Evolutionary conservation across 2,888 invertebrate genomes (phyloP), one percentile per base, ranked within the genome.

Genomic region (Globia sparganii): DNA sequence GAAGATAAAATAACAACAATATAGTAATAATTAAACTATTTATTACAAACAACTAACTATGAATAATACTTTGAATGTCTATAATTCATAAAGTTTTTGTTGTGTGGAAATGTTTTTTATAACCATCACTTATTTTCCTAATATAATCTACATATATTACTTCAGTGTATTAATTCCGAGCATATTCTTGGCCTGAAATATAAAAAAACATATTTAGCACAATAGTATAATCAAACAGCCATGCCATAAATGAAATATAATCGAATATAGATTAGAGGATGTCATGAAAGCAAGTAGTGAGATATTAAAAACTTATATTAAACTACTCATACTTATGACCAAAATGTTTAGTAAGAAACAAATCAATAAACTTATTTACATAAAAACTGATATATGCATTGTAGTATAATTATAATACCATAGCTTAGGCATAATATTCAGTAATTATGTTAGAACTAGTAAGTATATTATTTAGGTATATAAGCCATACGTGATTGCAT

Each of bases 131-230:
- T 81, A 76, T 75, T 78, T 80, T 59, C 71, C 77, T 88, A 85
- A 83, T 86, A 87, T 85, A 86, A 71, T 85, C 87, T 80, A 82
- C 84, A 75, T 82, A 83, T 93, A 83, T 93, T 92, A 94, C 91
- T 95, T 95, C 83, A 95, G 84, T 83, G 93, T 92, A 91, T 96
- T 96, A 61, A 96, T 92, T 86, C 96, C 96, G 84, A 96, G 91
- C 81, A 96, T 96, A 85, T 96, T 96, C 90, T 96, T 96, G 59
- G 96, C 95, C 95, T 95, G 93, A 86, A 94, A 94, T 83, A 88
- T 80, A 88, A 88, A 78, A 59, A 64, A 37, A n/a, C n/a, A 62
- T 68, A 37, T 66, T 77, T 21, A 79, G n/a, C 75, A 82, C 64
- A 79, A 40, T 72, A 76, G 37, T 66, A 66, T 62, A 70, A 40